These are phyloP conservation scores for Osmerus mordax DNA, from an alignment of 2,113 vertebrate genomes.

Conservation along the genomic window DNA sequence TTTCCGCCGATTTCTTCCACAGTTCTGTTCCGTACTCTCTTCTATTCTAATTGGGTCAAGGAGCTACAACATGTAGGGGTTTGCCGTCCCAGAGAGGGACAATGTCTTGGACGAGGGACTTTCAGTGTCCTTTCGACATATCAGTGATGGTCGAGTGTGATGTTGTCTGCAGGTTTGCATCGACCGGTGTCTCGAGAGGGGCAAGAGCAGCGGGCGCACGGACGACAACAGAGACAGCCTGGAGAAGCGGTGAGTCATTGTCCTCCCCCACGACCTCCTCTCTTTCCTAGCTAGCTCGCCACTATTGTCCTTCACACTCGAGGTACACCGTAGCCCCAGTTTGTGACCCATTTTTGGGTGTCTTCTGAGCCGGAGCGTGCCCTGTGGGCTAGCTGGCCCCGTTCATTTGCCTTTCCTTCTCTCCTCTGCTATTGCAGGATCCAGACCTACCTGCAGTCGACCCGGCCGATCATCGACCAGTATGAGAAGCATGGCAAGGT, in stretches of 20 bases:
- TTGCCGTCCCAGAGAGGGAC: background rate
- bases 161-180: constrained; percentile 81
- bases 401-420: constrained; percentile 31
- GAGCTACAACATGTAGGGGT: background rate
- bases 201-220: constrained; percentile 90
- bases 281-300: background rate
- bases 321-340: constrained; percentile 19
- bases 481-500: constrained; percentile 91
- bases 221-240: constrained; percentile 96
- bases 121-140: too few species aligned
- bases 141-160: background rate
- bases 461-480: constrained; percentile 87
- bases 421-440: constrained; percentile 76
- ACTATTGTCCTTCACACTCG: background rate
- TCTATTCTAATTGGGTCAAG: background rate
- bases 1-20: constrained; percentile 19
- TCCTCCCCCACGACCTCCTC: too few species aligned
- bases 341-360: constrained; percentile 34
- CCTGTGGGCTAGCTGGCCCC: constrained; percentile 40
- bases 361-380: constrained; percentile 17
- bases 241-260: constrained; percentile 84
- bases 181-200: constrained; percentile 88
- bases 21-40: too few species aligned
- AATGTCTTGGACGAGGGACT: background rate
- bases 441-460: constrained; percentile 91